Conservation (phyloP, 1,140 invertebrate species). For the Rhagoletis pomonella region DNA sequence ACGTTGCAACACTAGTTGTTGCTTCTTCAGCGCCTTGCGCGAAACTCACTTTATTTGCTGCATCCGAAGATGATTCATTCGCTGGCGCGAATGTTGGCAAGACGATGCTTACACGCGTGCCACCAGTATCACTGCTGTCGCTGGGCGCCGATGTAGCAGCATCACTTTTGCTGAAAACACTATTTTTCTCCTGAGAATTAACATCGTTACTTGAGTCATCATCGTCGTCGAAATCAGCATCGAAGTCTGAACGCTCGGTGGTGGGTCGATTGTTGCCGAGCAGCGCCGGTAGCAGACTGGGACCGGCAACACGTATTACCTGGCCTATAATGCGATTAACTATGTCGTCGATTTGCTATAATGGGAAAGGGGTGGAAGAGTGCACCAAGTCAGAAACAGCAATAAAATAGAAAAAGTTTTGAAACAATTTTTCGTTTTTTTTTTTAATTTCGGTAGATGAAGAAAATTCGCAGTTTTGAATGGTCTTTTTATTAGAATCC, state of each 20-base stretch:
- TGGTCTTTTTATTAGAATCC: background rate
- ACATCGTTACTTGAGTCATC: slow-evolving; percentile 66
- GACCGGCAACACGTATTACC: slow-evolving; percentile 81
- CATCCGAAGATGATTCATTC: slow-evolving; percentile 53
- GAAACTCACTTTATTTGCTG: slow-evolving; percentile 65
- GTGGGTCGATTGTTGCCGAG: slow-evolving; percentile 66
- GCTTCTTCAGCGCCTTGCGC: slow-evolving; percentile 62
- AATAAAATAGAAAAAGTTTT: background rate
- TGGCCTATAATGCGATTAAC: slow-evolving; percentile 83
- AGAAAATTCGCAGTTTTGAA: slow-evolving; percentile 34
- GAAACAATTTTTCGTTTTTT: background rate
- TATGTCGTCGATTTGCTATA: slow-evolving; percentile 85
- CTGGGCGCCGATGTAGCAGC: slow-evolving; percentile 54
- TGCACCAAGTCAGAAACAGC: slow-evolving; percentile 8
- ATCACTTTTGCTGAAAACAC: slow-evolving; percentile 57
- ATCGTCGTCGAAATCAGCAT: slow-evolving; percentile 64
- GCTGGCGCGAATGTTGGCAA: slow-evolving; percentile 75
- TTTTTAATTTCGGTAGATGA: background rate
- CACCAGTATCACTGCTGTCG: slow-evolving; percentile 56
- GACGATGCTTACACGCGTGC: slow-evolving; percentile 72
- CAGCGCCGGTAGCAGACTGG: slow-evolving; percentile 76
- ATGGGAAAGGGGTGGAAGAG: background rate
- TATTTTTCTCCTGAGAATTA: slow-evolving; percentile 63
- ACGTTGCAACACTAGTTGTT: slow-evolving; percentile 60
- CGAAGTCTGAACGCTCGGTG: slow-evolving; percentile 60